Evolutionary conservation across 1,140 invertebrate genomes (phyloP).

Genomic region (Harlomillsia oculata): DNA sequence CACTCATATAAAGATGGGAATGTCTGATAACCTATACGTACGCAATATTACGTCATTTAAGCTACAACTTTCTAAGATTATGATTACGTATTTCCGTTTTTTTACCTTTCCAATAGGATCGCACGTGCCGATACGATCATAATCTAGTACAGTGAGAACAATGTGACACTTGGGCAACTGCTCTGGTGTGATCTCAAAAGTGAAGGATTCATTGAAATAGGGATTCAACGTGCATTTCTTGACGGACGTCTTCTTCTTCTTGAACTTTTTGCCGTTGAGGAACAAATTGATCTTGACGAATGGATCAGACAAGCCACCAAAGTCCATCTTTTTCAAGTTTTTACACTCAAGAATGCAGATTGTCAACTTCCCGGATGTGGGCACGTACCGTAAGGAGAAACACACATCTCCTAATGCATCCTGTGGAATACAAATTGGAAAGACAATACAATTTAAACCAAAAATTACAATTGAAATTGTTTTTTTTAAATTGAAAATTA

Average conservation of each 20-base stretch:
- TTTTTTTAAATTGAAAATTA: neutral
- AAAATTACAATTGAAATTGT: neutral
- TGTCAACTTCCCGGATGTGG: constrained; percentile 53
- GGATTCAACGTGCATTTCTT: constrained; percentile 57
- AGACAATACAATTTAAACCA: neutral
- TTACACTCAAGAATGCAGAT: constrained; percentile 54
- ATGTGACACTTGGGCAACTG: constrained; percentile 47
- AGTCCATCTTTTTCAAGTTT: constrained; percentile 57
- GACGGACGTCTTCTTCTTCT: constrained; percentile 53
- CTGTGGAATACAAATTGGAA: too few relatives aligned
- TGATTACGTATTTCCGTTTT: constrained; percentile 24
- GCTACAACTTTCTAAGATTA: too few relatives aligned
- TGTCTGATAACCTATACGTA: too few relatives aligned
- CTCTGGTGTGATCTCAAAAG: constrained; percentile 59
- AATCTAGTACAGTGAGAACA: constrained; percentile 56
- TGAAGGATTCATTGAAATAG: constrained; percentile 60
- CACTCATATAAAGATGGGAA: neutral
- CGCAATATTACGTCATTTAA: too few relatives aligned
- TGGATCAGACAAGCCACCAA: constrained; percentile 56
- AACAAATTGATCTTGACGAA: constrained; percentile 58
- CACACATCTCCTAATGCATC: constrained; percentile 50
- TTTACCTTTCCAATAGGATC: constrained; percentile 51
- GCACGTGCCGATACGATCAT: constrained; percentile 45
- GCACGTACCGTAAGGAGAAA: constrained; percentile 53
- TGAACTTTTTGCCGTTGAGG: constrained; percentile 52